Conservation (phyloP, 2,113 vertebrate genomes). For the Serinus canaria region DNA sequence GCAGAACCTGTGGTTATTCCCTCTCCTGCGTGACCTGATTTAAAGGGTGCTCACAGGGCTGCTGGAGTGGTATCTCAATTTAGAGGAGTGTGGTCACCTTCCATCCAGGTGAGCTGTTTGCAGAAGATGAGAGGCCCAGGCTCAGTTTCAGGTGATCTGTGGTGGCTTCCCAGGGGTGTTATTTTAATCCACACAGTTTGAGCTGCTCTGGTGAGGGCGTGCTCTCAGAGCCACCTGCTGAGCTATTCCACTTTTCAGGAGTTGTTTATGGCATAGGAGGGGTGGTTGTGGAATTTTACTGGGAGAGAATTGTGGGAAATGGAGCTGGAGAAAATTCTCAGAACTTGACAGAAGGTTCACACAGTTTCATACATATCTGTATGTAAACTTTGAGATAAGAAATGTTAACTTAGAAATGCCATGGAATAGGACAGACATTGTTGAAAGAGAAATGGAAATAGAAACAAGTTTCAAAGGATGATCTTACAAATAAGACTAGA, state of each 20-base stretch:
- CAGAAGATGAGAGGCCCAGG: background rate
- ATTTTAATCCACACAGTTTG: background rate
- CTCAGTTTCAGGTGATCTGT: background rate
- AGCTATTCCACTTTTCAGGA: background rate
- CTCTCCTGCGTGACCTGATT: background rate
- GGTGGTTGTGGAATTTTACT: background rate
- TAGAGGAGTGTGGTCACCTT: background rate
- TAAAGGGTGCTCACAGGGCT: background rate
- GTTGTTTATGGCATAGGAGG: background rate
- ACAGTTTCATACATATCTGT: background rate
- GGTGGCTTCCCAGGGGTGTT: rapidly evolving
- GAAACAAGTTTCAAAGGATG: background rate
- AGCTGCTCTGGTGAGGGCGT: background rate
- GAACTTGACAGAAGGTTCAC: background rate
- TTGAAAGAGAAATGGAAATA: background rate
- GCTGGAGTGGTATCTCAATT: background rate
- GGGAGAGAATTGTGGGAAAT: background rate
- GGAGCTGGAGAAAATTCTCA: background rate
- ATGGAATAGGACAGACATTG: background rate
- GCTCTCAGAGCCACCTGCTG: rapidly evolving
- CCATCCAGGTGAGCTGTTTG: background rate
- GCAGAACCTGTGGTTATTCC: background rate
- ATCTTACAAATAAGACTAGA: background rate
- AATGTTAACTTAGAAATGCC: background rate
- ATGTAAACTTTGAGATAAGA: background rate